phyloP scores from a whole-genome alignment of 2,888 invertebrate species.

The Onchidella celtica region DNA sequence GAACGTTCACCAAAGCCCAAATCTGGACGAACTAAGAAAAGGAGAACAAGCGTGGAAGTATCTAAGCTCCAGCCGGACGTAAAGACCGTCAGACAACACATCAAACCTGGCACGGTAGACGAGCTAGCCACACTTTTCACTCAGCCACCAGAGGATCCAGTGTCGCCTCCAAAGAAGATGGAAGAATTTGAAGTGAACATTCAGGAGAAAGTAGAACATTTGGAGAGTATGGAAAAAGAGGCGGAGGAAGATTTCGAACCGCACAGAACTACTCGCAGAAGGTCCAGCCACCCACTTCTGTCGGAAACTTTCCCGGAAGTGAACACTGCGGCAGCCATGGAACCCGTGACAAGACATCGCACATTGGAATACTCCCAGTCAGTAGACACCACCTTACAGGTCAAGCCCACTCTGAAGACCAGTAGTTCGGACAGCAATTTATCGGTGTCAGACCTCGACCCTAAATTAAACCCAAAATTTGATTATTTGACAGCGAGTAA shows the following conservation, averaged over 20 bases:
- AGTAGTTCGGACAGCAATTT: too few relatives aligned
- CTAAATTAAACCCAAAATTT: not conserved
- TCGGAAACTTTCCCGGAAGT: not conserved
- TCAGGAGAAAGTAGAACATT: not conserved
- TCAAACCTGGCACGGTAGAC: slow-evolving; percentile 62
- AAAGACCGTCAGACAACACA: slow-evolving; percentile 58
- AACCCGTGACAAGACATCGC: not conserved
- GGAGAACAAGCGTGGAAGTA: slow-evolving; percentile 35
- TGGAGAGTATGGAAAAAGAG: not conserved
- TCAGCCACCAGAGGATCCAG: slow-evolving; percentile 36
- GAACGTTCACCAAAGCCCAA: not conserved
- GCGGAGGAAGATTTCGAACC: not conserved
- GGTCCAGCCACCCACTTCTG: not conserved
- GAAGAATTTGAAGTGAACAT: not conserved
- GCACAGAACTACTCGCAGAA: not conserved
- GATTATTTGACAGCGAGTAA: slow-evolving; percentile 34
- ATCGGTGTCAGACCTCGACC: too few relatives aligned
- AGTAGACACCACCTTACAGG: not conserved
- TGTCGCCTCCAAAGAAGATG: not conserved
- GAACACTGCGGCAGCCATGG: not conserved
- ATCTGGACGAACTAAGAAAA: not conserved
- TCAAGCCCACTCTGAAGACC: too few relatives aligned
- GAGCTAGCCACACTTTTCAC: slow-evolving; percentile 57
- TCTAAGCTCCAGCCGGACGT: slow-evolving; percentile 55
- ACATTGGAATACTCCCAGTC: not conserved